These are phyloP conservation scores for Ephestia elutella DNA, from an alignment of 1,140 invertebrate species.

Conservation along the genomic window DNA sequence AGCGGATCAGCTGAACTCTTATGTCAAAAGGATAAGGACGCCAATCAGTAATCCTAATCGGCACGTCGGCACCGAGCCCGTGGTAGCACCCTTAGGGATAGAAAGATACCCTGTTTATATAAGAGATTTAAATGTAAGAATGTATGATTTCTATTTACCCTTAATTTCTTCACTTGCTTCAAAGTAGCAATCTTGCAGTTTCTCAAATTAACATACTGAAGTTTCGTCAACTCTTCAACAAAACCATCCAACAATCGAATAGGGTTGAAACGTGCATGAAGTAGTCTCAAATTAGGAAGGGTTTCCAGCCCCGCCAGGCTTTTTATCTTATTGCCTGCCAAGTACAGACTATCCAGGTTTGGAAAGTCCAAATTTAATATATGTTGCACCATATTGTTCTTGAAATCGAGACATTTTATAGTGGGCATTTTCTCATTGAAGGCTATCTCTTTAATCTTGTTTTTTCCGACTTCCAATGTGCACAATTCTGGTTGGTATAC, in stretches of 20 bases:
- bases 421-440: conserved; percentile 53
- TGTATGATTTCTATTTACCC: conserved; percentile 37
- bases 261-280: conserved; percentile 73
- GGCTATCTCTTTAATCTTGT: conserved; percentile 52
- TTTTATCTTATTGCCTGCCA: conserved; percentile 66
- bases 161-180: conserved; percentile 71
- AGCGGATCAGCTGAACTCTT: too few species aligned
- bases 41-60: too few species aligned
- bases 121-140: too few species aligned
- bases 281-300: conserved; percentile 64
- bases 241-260: conserved; percentile 71
- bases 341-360: conserved; percentile 68
- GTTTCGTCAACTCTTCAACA: conserved; percentile 43
- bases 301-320: conserved; percentile 57
- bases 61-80: too few species aligned
- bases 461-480: conserved; percentile 70
- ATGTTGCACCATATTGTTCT: conserved; percentile 68
- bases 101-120: too few species aligned
- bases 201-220: conserved; percentile 74
- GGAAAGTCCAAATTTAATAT: conserved; percentile 58
- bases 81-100: too few species aligned
- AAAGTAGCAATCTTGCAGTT: conserved; percentile 69
- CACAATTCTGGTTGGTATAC: conserved; percentile 72
- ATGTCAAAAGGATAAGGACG: too few species aligned
- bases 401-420: conserved; percentile 67